Conservation (phyloP, 2,797 vertebrate species). For the Ataeniobius toweri region DNA sequence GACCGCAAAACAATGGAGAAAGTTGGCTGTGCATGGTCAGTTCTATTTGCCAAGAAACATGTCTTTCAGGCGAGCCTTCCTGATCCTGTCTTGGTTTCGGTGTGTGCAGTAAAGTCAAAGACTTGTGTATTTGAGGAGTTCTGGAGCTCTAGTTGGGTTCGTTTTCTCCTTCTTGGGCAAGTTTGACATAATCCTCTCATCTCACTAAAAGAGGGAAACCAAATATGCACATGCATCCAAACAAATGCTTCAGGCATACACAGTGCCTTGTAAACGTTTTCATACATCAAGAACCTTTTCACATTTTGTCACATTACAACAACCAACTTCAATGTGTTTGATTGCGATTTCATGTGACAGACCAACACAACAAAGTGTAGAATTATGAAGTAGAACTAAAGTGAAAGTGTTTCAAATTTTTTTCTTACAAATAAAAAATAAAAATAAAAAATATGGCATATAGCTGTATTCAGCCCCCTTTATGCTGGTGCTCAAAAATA, state of each 20-base stretch:
- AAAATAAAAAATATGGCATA: too few relatives aligned
- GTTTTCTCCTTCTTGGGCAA: slow-evolving; percentile 1
- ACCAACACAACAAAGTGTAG: background rate
- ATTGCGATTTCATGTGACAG: background rate
- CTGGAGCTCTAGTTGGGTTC: background rate
- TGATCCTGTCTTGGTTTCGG: slow-evolving; percentile 4
- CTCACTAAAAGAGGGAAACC: slow-evolving; percentile 6
- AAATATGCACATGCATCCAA: background rate
- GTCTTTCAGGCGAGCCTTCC: background rate
- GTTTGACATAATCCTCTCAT: slow-evolving; percentile 7
- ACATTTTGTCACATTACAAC: background rate
- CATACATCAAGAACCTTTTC: background rate
- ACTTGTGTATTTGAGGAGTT: slow-evolving; percentile 1
- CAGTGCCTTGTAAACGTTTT: background rate
- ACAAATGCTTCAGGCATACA: background rate
- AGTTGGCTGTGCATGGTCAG: slow-evolving; percentile 6
- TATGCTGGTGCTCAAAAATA: background rate
- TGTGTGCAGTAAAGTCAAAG: background rate
- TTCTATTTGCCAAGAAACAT: slow-evolving; percentile 2
- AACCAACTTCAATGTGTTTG: background rate
- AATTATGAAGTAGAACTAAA: background rate
- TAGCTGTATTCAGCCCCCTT: background rate
- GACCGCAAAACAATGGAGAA: slow-evolving; percentile 23
- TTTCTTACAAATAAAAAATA: background rate
- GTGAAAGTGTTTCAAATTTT: background rate